Conservation (phyloP, 2,888 invertebrate genomes). For the Coelopa pilipes region DNA sequence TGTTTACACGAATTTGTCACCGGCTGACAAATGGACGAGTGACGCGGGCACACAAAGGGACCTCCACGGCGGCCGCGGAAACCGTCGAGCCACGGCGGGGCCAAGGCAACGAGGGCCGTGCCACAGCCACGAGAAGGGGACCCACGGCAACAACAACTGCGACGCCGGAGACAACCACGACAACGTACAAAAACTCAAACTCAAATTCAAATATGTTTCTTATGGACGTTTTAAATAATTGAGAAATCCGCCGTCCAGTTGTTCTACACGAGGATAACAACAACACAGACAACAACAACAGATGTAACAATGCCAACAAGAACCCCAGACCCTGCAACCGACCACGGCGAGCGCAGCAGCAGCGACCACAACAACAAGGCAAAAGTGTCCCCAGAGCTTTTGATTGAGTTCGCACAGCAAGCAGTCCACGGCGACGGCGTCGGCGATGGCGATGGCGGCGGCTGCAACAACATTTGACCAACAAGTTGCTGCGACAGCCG, state of each 20-base stretch:
- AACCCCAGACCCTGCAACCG: too few relatives aligned
- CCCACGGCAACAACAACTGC: background rate
- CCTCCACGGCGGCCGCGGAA: too few relatives aligned
- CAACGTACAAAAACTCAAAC: background rate
- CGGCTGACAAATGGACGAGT: conserved; percentile 33
- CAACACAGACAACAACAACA: background rate
- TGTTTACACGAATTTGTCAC: conserved; percentile 39
- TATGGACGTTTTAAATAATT: background rate
- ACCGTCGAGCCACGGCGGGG: too few relatives aligned
- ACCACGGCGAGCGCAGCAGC: too few relatives aligned
- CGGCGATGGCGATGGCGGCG: background rate
- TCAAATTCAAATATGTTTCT: too few relatives aligned
- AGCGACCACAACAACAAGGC: too few relatives aligned
- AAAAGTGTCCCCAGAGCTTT: conserved; percentile 13
- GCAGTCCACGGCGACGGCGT: background rate
- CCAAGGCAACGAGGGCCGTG: background rate
- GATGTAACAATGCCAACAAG: too few relatives aligned
- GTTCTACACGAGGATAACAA: background rate
- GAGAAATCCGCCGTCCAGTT: background rate
- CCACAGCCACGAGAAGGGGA: background rate
- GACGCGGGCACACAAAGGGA: background rate
- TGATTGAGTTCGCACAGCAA: conserved; percentile 9
- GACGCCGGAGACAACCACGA: background rate
- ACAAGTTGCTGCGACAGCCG: background rate
- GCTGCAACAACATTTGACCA: background rate